A percentile compares a stretch with the other conserved stretches of the same genome.
Conservation (phyloP, 2,888 invertebrate species). For the Phyllotreta striolata region DNA sequence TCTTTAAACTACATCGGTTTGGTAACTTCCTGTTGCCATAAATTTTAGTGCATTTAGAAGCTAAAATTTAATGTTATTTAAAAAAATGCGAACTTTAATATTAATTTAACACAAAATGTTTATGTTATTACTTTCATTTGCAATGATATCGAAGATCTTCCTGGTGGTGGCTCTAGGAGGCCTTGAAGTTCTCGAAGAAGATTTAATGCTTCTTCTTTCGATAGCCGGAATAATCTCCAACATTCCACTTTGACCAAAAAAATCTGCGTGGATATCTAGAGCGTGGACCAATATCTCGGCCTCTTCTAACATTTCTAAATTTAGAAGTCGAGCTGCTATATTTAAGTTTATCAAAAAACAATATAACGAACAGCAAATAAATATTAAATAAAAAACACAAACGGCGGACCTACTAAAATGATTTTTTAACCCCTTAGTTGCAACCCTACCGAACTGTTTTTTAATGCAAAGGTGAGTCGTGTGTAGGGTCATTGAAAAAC, state of each 20-base stretch:
- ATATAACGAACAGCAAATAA: too few relatives aligned
- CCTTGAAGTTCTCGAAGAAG: conserved; percentile 1
- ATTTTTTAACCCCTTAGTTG: too few relatives aligned
- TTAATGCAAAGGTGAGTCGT: too few relatives aligned
- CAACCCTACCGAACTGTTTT: too few relatives aligned
- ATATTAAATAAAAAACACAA: too few relatives aligned
- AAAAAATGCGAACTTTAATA: neutral
- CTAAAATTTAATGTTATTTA: too few relatives aligned
- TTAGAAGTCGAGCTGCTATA: conserved; percentile 10
- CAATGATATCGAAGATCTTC: neutral
- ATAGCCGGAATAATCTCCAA: conserved; percentile 10
- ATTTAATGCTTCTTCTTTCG: neutral
- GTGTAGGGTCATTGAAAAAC: too few relatives aligned
- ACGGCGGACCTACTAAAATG: too few relatives aligned
- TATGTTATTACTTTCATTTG: conserved; percentile 7
- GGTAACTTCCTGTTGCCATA: too few relatives aligned
- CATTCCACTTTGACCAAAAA: conserved; percentile 6
- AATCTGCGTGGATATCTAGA: conserved; percentile 8
- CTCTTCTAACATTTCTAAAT: conserved; percentile 6
- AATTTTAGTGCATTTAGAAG: too few relatives aligned
- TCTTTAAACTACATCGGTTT: too few relatives aligned
- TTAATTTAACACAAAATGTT: neutral
- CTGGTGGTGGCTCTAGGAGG: neutral
- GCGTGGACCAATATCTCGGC: conserved; percentile 10
- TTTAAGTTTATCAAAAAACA: neutral